A percentile compares a stretch with the other conserved stretches of the same genome.
These are phyloP conservation scores for Drosophila parabipectinata DNA, from an alignment of 1,140 invertebrate species.

Conservation along the genomic window DNA sequence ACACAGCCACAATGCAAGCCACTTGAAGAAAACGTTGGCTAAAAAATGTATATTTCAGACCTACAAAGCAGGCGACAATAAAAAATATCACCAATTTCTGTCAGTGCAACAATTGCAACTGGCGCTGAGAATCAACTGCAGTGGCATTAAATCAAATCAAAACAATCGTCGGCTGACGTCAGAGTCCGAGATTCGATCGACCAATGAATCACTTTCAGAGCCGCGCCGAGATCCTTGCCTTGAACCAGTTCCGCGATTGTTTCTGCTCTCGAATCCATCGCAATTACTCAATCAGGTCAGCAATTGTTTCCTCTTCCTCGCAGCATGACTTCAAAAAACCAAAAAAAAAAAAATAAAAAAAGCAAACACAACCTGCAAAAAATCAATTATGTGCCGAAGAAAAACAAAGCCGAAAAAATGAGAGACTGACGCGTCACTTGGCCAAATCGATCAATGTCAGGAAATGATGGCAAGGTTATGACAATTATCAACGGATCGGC, in stretches of 20 bases:
- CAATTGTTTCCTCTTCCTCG: conserved; percentile 48
- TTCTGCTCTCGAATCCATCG: conserved; percentile 44
- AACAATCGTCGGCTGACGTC: conserved; percentile 43
- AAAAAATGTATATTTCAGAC: not conserved
- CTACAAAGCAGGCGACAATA: no score
- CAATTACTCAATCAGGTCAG: conserved; percentile 52
- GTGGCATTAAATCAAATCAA: conserved; percentile 47
- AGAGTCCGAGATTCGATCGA: conserved; percentile 26
- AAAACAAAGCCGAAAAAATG: conserved; percentile 22
- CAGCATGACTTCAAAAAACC: conserved; percentile 69
- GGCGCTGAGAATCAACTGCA: conserved; percentile 30
- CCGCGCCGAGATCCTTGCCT: conserved; percentile 39
- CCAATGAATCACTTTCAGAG: conserved; percentile 16
- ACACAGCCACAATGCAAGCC: conserved; percentile 25
- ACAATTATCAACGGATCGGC: conserved; percentile 62
- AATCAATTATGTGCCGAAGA: conserved; percentile 67
- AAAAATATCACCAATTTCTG: not conserved
- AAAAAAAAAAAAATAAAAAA: not conserved
- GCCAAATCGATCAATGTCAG: conserved; percentile 80
- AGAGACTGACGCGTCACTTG: conserved; percentile 37
- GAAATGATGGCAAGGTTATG: conserved; percentile 80
- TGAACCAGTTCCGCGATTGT: conserved; percentile 44
- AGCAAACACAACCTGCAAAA: conserved; percentile 24
- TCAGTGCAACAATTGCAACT: not conserved
- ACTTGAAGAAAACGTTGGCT: not conserved